Conservation (phyloP, 2,113 vertebrate genomes). For the Cyphomyrus plagiostoma region DNA sequence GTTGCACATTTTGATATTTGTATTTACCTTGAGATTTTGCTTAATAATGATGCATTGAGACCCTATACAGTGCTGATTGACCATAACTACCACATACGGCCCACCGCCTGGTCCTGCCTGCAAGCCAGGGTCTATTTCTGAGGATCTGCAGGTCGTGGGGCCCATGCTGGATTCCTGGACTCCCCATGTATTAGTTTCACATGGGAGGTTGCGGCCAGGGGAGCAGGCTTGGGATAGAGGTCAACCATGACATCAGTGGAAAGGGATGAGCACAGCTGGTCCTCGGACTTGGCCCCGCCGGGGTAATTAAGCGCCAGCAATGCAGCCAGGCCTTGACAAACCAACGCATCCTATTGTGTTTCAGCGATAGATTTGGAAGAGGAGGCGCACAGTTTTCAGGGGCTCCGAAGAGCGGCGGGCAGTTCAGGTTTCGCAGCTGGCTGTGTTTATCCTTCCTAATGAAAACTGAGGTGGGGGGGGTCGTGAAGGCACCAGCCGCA, state of each 20-base stretch:
- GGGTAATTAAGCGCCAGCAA: constrained; percentile 63
- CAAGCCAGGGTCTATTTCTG: constrained; percentile 43
- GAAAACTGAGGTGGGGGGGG: constrained; percentile 12
- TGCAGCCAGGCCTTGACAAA: constrained; percentile 41
- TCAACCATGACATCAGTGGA: constrained; percentile 53
- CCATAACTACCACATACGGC: background rate
- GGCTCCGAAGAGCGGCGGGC: constrained; percentile 16
- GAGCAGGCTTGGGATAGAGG: constrained; percentile 31
- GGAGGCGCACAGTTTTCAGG: constrained; percentile 27
- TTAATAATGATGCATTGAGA: background rate
- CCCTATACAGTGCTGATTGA: background rate
- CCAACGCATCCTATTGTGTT: constrained; percentile 59
- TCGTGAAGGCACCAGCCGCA: background rate
- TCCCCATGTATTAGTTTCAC: constrained; percentile 54
- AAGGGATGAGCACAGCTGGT: constrained; percentile 60
- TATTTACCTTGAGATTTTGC: background rate
- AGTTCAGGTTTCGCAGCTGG: constrained; percentile 33
- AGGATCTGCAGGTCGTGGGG: background rate
- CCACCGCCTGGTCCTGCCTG: constrained; percentile 9
- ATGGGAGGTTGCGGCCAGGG: constrained; percentile 43
- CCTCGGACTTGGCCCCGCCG: constrained; percentile 31
- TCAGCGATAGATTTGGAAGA: constrained; percentile 42
- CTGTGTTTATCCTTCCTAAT: constrained; percentile 13
- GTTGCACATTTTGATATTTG: background rate
- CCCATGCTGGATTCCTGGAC: constrained; percentile 43